phyloP scores from a whole-genome alignment of 2,888 invertebrate genomes.

The Schrankia costaestrigalis region DNA sequence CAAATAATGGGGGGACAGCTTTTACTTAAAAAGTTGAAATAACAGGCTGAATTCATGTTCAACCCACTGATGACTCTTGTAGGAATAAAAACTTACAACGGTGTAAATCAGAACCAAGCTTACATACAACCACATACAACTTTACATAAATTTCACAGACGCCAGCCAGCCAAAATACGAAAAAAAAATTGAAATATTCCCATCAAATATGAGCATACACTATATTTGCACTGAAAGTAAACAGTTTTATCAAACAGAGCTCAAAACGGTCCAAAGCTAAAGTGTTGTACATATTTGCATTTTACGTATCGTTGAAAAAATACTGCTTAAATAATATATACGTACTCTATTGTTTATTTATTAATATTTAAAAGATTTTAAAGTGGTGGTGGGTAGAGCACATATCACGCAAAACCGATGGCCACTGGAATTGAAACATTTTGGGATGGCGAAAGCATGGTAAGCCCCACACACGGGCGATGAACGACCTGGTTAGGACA shows the following conservation, averaged over 20 bases:
- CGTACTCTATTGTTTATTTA: too few relatives aligned
- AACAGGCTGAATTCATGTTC: too few relatives aligned
- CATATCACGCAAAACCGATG: too few relatives aligned
- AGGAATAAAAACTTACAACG: not conserved
- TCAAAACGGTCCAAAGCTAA: constrained; percentile 33
- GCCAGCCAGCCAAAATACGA: constrained; percentile 1
- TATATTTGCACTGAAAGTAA: constrained; percentile 29
- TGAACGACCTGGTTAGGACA: too few relatives aligned
- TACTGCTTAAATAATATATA: constrained; percentile 2
- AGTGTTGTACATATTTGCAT: constrained; percentile 45
- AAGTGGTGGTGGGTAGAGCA: too few relatives aligned
- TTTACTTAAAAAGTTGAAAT: too few relatives aligned
- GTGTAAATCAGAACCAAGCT: not conserved
- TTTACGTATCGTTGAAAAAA: constrained; percentile 28
- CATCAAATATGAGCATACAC: constrained; percentile 13
- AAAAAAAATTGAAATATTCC: constrained; percentile 7
- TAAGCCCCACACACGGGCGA: too few relatives aligned
- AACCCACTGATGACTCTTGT: not conserved
- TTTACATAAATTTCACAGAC: not conserved
- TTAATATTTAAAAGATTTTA: too few relatives aligned
- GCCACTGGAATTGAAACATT: too few relatives aligned
- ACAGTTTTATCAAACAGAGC: constrained; percentile 25
- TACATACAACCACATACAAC: not conserved
- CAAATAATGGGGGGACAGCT: too few relatives aligned
- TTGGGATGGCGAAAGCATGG: too few relatives aligned